Evolutionary conservation across 2,113 vertebrate species (phyloP).

Genomic region (Hippoglossus stenolepis): DNA sequence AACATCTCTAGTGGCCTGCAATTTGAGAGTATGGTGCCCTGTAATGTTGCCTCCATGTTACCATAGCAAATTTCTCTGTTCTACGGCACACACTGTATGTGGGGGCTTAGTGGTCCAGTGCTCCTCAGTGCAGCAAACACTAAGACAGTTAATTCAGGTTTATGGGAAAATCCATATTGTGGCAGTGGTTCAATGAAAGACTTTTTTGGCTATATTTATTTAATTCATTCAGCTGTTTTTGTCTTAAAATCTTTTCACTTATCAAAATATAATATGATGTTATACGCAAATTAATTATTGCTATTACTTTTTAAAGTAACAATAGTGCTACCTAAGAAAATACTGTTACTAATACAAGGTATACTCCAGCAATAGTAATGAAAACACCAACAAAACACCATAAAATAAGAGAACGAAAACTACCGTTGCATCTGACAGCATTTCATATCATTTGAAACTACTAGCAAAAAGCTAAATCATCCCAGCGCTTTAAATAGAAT

Average conservation of each 20-base stretch:
- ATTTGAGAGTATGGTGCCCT: conserved; percentile 74
- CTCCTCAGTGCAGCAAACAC: conserved; percentile 60
- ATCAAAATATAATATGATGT: conserved; percentile 6
- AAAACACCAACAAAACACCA: neutral
- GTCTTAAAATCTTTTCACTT: neutral
- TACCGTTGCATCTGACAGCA: neutral
- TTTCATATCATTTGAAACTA: conserved; percentile 34
- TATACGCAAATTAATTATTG: neutral
- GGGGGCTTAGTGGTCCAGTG: conserved; percentile 58
- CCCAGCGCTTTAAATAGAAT: conserved; percentile 50
- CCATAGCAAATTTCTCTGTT: conserved; percentile 69
- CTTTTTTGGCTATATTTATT: conserved; percentile 36
- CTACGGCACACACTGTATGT: conserved; percentile 40
- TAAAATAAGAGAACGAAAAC: neutral
- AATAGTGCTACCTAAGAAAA: neutral
- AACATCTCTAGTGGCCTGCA: conserved; percentile 80
- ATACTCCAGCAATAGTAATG: neutral
- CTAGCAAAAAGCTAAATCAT: conserved; percentile 34
- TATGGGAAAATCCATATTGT: conserved; percentile 72
- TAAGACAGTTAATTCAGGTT: conserved; percentile 71
- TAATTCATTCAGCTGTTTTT: conserved; percentile 19
- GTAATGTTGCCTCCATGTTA: conserved; percentile 72
- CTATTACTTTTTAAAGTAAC: neutral
- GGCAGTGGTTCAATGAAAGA: conserved; percentile 51
- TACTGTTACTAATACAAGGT: neutral